Conservation (phyloP, 2,113 vertebrate species). For the Saccopteryx leptura region DNA sequence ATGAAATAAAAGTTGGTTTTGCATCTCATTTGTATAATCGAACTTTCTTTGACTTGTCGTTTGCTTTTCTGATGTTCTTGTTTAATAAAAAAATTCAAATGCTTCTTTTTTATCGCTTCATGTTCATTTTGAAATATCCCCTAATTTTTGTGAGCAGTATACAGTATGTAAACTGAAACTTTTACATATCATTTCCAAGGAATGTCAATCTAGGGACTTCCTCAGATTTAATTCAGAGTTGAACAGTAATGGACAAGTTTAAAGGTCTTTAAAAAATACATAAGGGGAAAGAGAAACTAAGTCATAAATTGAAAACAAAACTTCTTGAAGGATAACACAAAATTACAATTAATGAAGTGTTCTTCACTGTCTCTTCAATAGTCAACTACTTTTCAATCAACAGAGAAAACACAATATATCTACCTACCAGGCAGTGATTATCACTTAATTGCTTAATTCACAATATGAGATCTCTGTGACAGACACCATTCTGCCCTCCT, state of each 20-base stretch:
- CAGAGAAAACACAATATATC: conserved; percentile 35
- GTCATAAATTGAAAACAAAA: conserved; percentile 57
- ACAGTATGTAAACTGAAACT: neutral
- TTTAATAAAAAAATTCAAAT: no score
- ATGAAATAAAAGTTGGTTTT: no score
- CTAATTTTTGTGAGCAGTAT: no score
- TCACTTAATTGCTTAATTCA: conserved; percentile 62
- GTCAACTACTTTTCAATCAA: conserved; percentile 55
- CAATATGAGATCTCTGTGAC: neutral
- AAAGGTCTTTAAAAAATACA: conserved; percentile 34
- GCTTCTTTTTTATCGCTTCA: no score
- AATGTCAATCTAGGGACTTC: neutral
- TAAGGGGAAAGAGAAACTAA: conserved; percentile 29
- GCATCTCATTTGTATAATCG: no score
- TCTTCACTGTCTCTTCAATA: conserved; percentile 20
- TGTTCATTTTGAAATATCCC: no score
- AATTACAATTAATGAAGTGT: conserved; percentile 44
- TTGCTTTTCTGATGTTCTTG: no score
- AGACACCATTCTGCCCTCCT: conserved; percentile 26
- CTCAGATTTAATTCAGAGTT: conserved; percentile 45
- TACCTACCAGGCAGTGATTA: conserved; percentile 50
- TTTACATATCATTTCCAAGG: conserved; percentile 16
- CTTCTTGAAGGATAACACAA: conserved; percentile 58
- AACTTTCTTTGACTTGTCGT: no score
- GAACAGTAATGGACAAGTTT: neutral